Conservation (phyloP, 2,113 vertebrate genomes). For the Daphoenositta chrysoptera region DNA sequence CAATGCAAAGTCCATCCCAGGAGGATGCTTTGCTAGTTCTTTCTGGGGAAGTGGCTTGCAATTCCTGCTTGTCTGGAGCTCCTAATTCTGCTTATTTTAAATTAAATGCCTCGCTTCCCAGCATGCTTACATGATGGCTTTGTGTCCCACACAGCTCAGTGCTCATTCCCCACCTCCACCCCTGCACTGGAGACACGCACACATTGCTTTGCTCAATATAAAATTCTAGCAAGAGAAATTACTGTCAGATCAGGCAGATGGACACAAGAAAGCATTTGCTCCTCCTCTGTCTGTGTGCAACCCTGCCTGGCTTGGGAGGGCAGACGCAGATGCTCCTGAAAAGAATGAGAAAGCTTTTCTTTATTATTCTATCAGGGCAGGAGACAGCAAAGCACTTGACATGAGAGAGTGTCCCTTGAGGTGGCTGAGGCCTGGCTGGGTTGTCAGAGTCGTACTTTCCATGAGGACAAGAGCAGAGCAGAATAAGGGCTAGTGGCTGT, state of each 20-base stretch:
- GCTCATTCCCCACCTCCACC: background rate
- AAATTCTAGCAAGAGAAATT: conserved; percentile 2
- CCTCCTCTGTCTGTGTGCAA: background rate
- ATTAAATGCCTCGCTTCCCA: background rate
- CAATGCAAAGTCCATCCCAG: background rate
- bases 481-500: background rate
- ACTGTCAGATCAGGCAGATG: background rate
- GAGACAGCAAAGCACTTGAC: conserved; percentile 19
- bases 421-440: background rate
- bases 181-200: background rate
- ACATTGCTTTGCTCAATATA: background rate
- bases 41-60: background rate
- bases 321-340: background rate
- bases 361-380: conserved; percentile 25
- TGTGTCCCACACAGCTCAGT: background rate
- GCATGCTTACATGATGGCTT: background rate
- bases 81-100: background rate
- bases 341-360: background rate
- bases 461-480: background rate
- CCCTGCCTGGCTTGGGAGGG: background rate
- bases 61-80: background rate
- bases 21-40: background rate
- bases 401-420: background rate
- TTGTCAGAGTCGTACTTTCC: background rate
- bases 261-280: background rate